These are phyloP conservation scores for Patella caerulea DNA, from an alignment of 2,888 invertebrate genomes.

Conservation along the genomic window DNA sequence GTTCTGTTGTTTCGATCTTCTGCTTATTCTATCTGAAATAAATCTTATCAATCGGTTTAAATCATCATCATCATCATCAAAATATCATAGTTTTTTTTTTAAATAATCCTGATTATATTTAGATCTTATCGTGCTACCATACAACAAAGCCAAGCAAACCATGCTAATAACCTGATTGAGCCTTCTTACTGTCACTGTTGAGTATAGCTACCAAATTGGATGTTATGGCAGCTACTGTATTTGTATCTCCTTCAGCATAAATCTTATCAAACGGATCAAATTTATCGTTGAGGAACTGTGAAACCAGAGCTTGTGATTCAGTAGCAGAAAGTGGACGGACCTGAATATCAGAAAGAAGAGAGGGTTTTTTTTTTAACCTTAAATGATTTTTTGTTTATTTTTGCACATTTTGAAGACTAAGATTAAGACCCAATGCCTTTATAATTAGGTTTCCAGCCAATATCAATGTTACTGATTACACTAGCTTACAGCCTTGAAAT, in stretches of 20 bases:
- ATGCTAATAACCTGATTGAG: conserved; percentile 40
- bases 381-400: no score
- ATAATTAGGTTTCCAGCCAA: not conserved
- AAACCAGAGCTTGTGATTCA: conserved; percentile 27
- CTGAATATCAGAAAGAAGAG: conserved; percentile 18
- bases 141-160: conserved; percentile 35
- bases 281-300: conserved; percentile 20
- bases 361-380: not conserved
- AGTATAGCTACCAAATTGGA: conserved; percentile 39
- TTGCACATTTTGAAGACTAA: not conserved
- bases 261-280: conserved; percentile 33
- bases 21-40: no score
- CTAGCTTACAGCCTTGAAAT: no score
- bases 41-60: no score
- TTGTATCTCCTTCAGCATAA: conserved; percentile 42
- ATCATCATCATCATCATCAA: no score
- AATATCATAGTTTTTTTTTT: no score
- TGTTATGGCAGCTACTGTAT: conserved; percentile 29
- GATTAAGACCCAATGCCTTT: not conserved
- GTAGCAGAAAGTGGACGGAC: conserved; percentile 26
- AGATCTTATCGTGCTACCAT: no score
- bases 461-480: no score
- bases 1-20: no score
- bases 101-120: no score
- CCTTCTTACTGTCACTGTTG: conserved; percentile 44